Percentiles rank a stretch among this genome's conserved stretches.
Evolutionary conservation across 2,797 vertebrate genomes (phyloP).

Genomic region (Rhinichthys osculus): DNA sequence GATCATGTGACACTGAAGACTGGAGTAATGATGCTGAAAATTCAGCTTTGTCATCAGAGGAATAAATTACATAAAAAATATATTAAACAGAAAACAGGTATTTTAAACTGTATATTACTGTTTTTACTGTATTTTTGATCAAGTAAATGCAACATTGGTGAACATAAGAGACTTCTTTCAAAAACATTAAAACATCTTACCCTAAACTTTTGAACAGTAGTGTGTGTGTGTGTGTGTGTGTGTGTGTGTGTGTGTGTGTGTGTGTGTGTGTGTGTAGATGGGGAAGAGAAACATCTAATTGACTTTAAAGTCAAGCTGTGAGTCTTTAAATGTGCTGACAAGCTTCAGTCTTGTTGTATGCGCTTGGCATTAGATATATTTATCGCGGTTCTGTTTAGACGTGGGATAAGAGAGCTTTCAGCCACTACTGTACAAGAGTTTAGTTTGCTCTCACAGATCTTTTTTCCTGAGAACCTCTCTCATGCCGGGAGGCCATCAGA

Average conservation of each 20-base stretch:
- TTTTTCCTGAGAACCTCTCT: conserved; percentile 46
- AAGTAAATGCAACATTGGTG: not conserved
- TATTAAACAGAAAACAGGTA: not conserved
- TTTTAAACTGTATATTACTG: not conserved
- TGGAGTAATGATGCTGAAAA: not conserved
- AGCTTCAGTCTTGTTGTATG: not conserved
- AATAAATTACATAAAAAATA: not conserved
- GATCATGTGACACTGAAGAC: not conserved
- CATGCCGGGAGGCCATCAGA: conserved; percentile 55
- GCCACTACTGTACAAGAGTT: conserved; percentile 17
- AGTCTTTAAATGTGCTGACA: not conserved
- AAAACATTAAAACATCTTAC: not conserved
- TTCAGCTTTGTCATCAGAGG: not conserved
- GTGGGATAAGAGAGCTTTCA: conserved; percentile 16
- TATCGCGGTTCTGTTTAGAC: conserved; percentile 19
- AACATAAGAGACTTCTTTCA: not conserved
- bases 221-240: not conserved
- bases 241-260: no score
- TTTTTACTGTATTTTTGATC: not conserved
- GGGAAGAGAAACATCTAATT: not conserved
- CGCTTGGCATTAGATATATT: not conserved
- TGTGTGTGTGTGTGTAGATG: not conserved
- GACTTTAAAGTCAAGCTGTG: not conserved
- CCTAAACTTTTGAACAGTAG: not conserved
- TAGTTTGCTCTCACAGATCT: conserved; percentile 45